Conservation (phyloP, 2,113 vertebrate species). For the Entomyzon cyanotis region DNA sequence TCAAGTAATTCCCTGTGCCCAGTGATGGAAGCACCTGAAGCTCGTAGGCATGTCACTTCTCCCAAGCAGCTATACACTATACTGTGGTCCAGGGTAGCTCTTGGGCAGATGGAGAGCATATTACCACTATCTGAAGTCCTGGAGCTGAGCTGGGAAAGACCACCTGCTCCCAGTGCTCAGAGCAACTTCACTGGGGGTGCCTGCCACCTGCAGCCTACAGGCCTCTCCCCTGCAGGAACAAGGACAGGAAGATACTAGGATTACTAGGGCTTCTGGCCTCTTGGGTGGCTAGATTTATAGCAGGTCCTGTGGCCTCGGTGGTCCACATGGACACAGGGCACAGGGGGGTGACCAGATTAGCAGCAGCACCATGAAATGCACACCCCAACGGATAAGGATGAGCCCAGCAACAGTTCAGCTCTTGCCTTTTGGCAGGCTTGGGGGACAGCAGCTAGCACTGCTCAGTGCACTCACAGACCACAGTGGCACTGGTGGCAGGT, state of each 20-base stretch:
- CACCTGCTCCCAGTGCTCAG: background rate
- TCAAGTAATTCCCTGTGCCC: background rate
- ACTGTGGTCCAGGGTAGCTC: background rate
- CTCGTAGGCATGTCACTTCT: background rate
- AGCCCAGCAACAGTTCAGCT: background rate
- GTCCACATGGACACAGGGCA: background rate
- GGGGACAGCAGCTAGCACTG: background rate
- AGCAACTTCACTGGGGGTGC: background rate
- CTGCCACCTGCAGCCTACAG: rapidly evolving
- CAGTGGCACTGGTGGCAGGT: background rate
- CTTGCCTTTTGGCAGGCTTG: background rate
- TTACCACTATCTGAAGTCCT: background rate
- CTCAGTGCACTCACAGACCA: background rate
- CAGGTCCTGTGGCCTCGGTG: background rate
- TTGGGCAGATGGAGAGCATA: background rate
- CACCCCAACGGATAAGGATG: rapidly evolving
- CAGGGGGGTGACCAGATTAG: background rate
- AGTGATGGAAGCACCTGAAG: background rate
- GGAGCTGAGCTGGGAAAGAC: background rate
- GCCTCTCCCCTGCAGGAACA: rapidly evolving
- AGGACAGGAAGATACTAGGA: rapidly evolving
- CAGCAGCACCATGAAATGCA: background rate
- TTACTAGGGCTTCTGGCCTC: background rate
- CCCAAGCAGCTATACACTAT: background rate
- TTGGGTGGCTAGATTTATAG: background rate